Conservation (phyloP, 2,888 invertebrate species). For the Pardosa pseudoannulata region DNA sequence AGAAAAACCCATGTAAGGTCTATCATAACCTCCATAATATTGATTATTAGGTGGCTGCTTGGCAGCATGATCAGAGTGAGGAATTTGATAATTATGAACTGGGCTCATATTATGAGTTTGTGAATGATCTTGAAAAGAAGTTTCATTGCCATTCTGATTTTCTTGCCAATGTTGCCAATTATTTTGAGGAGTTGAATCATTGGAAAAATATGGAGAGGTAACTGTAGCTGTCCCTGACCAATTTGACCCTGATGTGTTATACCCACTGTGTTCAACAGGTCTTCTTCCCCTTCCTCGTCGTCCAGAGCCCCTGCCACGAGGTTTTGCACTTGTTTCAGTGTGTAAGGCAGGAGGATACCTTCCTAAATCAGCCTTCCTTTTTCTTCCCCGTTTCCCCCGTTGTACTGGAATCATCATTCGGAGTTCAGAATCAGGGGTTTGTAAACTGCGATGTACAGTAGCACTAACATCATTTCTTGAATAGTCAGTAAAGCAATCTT, state of each 20-base stretch:
- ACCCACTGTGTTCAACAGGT: conserved; percentile 64
- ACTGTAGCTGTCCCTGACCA: conserved; percentile 64
- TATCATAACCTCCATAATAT: conserved; percentile 66
- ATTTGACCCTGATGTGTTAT: conserved; percentile 60
- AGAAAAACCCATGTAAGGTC: conserved; percentile 69
- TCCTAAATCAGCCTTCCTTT: conserved; percentile 61
- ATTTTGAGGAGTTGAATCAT: conserved; percentile 51
- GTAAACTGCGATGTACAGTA: conserved; percentile 62
- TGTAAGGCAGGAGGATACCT: conserved; percentile 52
- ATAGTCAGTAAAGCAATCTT: conserved; percentile 57
- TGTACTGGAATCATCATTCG: conserved; percentile 65
- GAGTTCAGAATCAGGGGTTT: conserved; percentile 64
- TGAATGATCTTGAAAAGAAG: conserved; percentile 65
- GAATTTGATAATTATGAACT: conserved; percentile 66
- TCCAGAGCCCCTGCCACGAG: conserved; percentile 63
- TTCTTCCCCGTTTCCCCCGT: conserved; percentile 59
- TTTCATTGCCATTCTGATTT: conserved; percentile 58
- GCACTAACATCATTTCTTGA: conserved; percentile 67
- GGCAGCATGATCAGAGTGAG: conserved; percentile 58
- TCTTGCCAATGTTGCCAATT: conserved; percentile 71
- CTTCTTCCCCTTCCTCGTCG: conserved; percentile 66
- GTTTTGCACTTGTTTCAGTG: conserved; percentile 34
- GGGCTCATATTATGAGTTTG: conserved; percentile 67
- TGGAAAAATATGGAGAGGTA: conserved; percentile 64
- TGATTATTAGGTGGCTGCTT: conserved; percentile 68